Percentiles rank a stretch among this genome's conserved stretches.
Conservation (phyloP, 2,113 vertebrate species). For the Microcebus jonahi region DNA sequence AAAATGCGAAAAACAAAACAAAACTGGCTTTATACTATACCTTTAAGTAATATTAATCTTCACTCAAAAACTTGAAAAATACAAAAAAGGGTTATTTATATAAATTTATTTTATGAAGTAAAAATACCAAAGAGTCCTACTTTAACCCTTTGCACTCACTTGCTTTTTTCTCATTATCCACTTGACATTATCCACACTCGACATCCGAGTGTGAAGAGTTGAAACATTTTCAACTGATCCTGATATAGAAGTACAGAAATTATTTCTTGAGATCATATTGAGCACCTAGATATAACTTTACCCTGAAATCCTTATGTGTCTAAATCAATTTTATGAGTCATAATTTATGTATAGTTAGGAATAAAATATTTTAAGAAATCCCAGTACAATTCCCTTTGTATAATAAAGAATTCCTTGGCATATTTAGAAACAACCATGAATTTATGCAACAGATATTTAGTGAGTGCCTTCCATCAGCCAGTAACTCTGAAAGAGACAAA, state of each 20-base stretch:
- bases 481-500: background rate
- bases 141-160: too few species aligned
- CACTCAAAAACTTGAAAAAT: background rate
- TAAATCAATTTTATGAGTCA: constrained; percentile 3
- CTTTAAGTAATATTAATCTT: background rate
- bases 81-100: background rate
- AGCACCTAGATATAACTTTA: background rate
- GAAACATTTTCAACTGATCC: background rate
- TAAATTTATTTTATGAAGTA: background rate
- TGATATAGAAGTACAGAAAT: background rate
- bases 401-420: background rate
- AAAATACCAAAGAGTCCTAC: background rate
- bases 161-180: too few species aligned
- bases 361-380: constrained; percentile 12
- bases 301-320: background rate
- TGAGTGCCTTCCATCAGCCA: background rate
- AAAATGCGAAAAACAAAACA: background rate
- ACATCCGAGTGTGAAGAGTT: too few species aligned
- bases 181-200: too few species aligned
- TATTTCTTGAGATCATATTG: background rate
- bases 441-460: background rate
- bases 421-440: background rate
- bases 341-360: background rate
- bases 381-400: background rate
- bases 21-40: background rate